Evolutionary conservation across 2,797 vertebrate species (phyloP), one percentile per base, ranked within the genome.

Genomic region (Margarornis squamiger): DNA sequence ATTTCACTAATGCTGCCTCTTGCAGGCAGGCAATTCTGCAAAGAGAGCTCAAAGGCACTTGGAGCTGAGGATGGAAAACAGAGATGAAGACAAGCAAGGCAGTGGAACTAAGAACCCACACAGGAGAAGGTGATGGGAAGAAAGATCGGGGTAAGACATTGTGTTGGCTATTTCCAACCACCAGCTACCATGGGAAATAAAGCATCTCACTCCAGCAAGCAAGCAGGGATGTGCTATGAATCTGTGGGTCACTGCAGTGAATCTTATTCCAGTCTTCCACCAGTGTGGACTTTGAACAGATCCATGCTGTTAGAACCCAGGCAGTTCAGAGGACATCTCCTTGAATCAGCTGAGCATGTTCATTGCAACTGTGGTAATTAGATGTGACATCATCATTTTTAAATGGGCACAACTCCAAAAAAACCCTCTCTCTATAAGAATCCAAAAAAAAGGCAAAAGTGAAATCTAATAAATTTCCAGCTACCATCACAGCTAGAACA

Each of bases 11-110:
- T 2, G 46, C 73, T 78, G 68, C 20, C 38, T 10, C 80, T 38
- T 67, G 55, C 49, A 3, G 24, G n/a, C 78, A 86, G 79, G n/a
- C 66, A 45, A 9, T 46, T 76, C 79, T 88, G 90, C 43, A 76
- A 43, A 43, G 54, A 68, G 41, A 41, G 38, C 51, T 57, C 27
- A 88, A 46, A 78, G 49, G 55, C 58, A 26, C 39, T 76, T 93
- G 10, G 22, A 90, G 59, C 66, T 66, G 63, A 81, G 61, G 73
- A 41, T 32, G 74, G 66, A 49, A 86, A 83, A 90, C 10, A n/a
- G 62, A 75, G 79, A 94, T 6, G 58, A 78, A 81, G 87, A 59
- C 14, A 32, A 91, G 70, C 30, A 29, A 86, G 73, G 79, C 79
- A 96, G 88, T 12, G 63, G 83, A 88, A 78, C 3, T 14, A 79